These are phyloP conservation scores for Ophion ellenae DNA, from an alignment of 2,888 invertebrate genomes.

Conservation along the genomic window DNA sequence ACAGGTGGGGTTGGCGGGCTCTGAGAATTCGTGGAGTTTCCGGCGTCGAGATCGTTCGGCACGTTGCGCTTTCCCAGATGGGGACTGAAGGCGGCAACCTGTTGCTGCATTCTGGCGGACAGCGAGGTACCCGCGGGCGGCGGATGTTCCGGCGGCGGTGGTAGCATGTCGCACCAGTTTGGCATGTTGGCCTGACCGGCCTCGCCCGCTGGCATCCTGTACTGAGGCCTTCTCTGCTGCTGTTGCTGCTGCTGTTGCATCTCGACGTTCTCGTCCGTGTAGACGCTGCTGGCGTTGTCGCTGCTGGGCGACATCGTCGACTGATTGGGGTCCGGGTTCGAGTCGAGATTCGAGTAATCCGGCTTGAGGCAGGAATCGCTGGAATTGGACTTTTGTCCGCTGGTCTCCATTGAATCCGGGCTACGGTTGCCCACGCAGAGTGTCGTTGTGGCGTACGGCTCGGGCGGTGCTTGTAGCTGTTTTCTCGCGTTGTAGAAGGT, in stretches of 20 bases:
- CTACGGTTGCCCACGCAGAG: conserved; percentile 84
- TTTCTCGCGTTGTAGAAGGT: conserved; percentile 87
- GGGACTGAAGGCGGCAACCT: conserved; percentile 78
- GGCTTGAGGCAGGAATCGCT: conserved; percentile 83
- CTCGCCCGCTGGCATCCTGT: conserved; percentile 69
- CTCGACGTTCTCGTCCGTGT: conserved; percentile 79
- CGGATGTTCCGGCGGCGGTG: conserved; percentile 87
- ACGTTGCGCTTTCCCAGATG: conserved; percentile 79
- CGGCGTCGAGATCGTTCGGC: conserved; percentile 78
- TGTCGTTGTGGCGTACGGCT: conserved; percentile 91
- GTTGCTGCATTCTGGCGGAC: conserved; percentile 73
- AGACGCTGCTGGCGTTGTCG: conserved; percentile 81
- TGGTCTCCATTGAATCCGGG: conserved; percentile 82
- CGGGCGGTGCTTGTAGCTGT: conserved; percentile 86
- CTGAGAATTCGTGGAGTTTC: conserved; percentile 78
- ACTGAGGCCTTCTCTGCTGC: conserved; percentile 68
- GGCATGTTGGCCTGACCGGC: conserved; percentile 73
- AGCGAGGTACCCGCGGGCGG: conserved; percentile 83
- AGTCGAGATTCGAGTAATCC: conserved; percentile 82
- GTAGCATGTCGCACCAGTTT: conserved; percentile 88
- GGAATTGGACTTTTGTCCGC: conserved; percentile 82
- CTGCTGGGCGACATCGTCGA: conserved; percentile 82
- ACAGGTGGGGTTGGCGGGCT: conserved; percentile 81
- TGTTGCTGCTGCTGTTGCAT: conserved; percentile 75
- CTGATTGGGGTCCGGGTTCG: conserved; percentile 81